These are phyloP conservation scores for Chiloscyllium punctatum DNA, from an alignment of 2,797 vertebrate species.

Conservation along the genomic window DNA sequence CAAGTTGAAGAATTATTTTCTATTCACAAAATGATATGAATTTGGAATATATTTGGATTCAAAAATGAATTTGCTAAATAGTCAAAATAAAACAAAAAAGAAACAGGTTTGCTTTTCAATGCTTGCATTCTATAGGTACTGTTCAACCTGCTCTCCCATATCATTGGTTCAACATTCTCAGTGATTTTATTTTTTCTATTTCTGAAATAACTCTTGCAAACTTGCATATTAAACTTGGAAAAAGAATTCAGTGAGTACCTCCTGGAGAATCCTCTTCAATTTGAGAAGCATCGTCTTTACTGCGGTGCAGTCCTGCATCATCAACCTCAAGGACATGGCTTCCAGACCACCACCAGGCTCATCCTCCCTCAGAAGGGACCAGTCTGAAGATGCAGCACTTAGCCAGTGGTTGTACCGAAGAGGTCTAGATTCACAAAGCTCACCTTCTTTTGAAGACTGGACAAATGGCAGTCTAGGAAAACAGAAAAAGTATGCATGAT, in stretches of 20 bases:
- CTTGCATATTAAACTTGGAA: background rate
- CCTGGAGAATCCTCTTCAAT: conserved; percentile 88
- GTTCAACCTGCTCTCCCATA: background rate
- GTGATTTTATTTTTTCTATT: background rate
- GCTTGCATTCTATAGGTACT: background rate
- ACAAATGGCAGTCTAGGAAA: conserved; percentile 58
- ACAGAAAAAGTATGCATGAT: conserved; percentile 32
- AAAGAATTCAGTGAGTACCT: conserved; percentile 63
- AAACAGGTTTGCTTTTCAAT: background rate
- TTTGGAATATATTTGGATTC: background rate
- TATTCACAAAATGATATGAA: background rate
- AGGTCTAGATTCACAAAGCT: conserved; percentile 58
- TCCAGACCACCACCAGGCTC: conserved; percentile 78
- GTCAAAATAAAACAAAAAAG: background rate
- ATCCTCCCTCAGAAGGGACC: conserved; percentile 67
- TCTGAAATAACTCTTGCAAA: background rate
- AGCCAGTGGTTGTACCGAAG: conserved; percentile 59
- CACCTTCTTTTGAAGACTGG: conserved; percentile 67
- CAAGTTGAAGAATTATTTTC: background rate
- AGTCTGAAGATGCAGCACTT: conserved; percentile 65
- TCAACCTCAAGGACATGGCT: conserved; percentile 78
- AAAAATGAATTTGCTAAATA: background rate
- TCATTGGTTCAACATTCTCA: background rate
- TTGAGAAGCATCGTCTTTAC: conserved; percentile 88
- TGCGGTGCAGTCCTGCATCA: conserved; percentile 93